A percentile compares a stretch with the other conserved stretches of the same genome.
These are phyloP conservation scores for Kryptopterus vitreolus DNA, from an alignment of 2,797 vertebrate genomes.

Conservation along the genomic window DNA sequence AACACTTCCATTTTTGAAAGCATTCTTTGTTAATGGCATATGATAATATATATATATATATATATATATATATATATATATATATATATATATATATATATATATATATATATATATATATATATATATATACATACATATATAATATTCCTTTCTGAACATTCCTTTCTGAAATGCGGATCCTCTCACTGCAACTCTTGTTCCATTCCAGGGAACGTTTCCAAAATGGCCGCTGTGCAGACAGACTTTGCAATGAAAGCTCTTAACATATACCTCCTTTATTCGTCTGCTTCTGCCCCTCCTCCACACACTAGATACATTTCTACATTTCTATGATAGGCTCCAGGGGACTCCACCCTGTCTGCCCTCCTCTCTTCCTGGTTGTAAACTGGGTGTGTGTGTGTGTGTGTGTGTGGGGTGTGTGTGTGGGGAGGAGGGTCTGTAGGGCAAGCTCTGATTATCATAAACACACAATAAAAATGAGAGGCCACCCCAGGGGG, in stretches of 20 bases:
- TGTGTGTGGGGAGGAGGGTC: slow-evolving; percentile 70
- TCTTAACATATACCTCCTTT: slow-evolving; percentile 70
- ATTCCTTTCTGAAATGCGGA: neutral
- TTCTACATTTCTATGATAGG: slow-evolving; percentile 77
- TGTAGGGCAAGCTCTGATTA: slow-evolving; percentile 77
- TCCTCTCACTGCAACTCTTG: neutral
- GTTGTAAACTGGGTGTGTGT: slow-evolving; percentile 64
- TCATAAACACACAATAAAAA: slow-evolving; percentile 80
- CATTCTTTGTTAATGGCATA: too few species aligned
- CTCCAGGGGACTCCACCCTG: slow-evolving; percentile 56
- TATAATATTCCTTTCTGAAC: too few species aligned
- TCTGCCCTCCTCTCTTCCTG: slow-evolving; percentile 20
- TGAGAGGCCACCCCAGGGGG: slow-evolving; percentile 42
- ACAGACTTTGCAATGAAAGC: neutral
- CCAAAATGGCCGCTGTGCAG: neutral
- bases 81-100: too few species aligned
- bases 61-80: too few species aligned
- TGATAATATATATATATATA: too few species aligned
- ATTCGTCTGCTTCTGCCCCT: slow-evolving; percentile 61
- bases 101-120: too few species aligned
- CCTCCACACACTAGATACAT: slow-evolving; percentile 68
- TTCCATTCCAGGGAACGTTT: neutral
- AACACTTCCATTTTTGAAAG: too few species aligned
- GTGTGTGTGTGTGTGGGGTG: too few species aligned
- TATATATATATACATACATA: too few species aligned